Evolutionary conservation across 2,797 vertebrate species (phyloP), one percentile per base, ranked within the genome.

Genomic region (Melanotaenia parkinsoni): DNA sequence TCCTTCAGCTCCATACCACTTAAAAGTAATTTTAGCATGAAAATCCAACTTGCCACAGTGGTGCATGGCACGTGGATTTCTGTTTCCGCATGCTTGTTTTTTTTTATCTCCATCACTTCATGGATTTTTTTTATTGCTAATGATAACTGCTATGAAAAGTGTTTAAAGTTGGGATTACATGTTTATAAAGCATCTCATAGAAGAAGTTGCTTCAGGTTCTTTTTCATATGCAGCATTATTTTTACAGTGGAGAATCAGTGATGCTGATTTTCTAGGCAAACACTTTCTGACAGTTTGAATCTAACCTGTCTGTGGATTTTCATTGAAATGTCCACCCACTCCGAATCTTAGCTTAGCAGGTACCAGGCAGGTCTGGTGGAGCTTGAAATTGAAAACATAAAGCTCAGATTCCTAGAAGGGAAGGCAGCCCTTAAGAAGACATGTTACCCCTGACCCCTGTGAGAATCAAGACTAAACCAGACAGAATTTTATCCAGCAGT

Each of bases 381-480:
- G 88, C 90, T 87, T 95, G 91, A 93, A 94, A 93, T 93, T 90
- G 93, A 94, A 93, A 95, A 95, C 87, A 93, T 93, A 95, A 95
- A 97, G 95, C 95, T 95, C 94, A 93, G 94, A 94, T 90, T 93
- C 93, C 91, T 93, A 92, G 93, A 93, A 93, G 86, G 88, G 88
- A 91, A 88, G 89, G 89, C 87, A 93, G 87, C 88, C 91, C 90
- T 96, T 96, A 96, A 98, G 98, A 96, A 97, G 95, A 93, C 93
- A 85, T 83, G 84, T 94, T 94, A 95, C 95, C 95, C 95, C 93
- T 96, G 95, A 96, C 95, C 96, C 37, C 93, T 89, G 60, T 93
- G 89, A 95, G 94, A 96, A 96, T 94, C 92, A 94, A 96, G 95
- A 95, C 94, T 86, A 89, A 94, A 95, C 94, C 92, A 16, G 35